Base-by-base conservation (phyloP, 2,888 invertebrate species). In the Epiblema foenella region DNA sequence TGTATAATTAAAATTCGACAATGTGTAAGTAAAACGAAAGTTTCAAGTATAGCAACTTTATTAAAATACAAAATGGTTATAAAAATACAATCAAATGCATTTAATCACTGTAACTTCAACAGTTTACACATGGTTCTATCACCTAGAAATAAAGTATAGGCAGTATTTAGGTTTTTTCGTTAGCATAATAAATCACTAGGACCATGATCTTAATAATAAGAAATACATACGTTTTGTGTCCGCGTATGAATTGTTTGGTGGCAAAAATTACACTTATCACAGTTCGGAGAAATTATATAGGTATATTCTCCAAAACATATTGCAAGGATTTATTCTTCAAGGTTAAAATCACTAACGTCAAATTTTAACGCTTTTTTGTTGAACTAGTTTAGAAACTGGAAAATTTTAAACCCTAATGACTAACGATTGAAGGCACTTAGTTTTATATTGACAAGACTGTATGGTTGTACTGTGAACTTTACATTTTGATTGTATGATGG, bases 41-140 rank as follows among this genome's bases (percentile, higher is more conserved):
- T 83, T 88, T 89, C 85, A 90, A 91, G 91, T 91, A 93, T 93
- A 93, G 92, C 89, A 93, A 93, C 91, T 93, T 93, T 93, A 93
- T 93, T 92, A 91, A 92, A 92, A 91, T 91, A 92, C 90, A 93
- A 93, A 91, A 92, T 91, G 87, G 88, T 89, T 93, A 90, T 91
- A 92, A 92, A 91, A 93, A 93, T 93, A 93, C 93, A 93, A 93
- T 93, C 89, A 93, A 93, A 93, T 93, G 93, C 91, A 87, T 88
- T 86, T 83, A 86, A 91, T 91, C 92, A 92, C 92, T 91, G 91
- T 87, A 89, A 89, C 87, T 87, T 86, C 84, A 86, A 86, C 84
- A 85, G 83, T 85, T 78, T 78, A 81, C 76, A 77, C 74, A 56
- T 56, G 46, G 60, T 67, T 42, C 37, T 51, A 84, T 81, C 76